Percentiles rank a stretch among this genome's conserved stretches.
These are phyloP conservation scores for Euplexia lucipara DNA, from an alignment of 2,888 invertebrate species.

Conservation along the genomic window DNA sequence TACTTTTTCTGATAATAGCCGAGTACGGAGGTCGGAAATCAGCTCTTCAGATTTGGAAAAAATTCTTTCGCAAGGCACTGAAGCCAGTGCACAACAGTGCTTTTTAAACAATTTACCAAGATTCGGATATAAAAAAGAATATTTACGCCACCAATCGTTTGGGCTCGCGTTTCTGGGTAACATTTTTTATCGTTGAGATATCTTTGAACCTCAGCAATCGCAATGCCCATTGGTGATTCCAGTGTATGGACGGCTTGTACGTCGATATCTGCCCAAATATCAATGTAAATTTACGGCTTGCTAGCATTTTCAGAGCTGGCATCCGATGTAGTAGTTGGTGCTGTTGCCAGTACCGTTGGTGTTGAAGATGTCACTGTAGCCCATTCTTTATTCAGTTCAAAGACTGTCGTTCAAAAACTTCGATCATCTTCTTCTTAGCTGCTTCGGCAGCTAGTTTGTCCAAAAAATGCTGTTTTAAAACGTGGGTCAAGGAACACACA, in stretches of 20 bases:
- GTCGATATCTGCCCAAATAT: slow-evolving; percentile 13
- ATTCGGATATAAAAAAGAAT: slow-evolving; percentile 6
- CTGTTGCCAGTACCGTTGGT: neutral
- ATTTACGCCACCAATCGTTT: slow-evolving; percentile 13
- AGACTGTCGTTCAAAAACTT: slow-evolving; percentile 10
- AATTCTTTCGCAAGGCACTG: slow-evolving; percentile 12
- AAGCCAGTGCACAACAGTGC: slow-evolving; percentile 7
- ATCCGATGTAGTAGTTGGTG: neutral
- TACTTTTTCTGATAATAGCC: slow-evolving; percentile 1
- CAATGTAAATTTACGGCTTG: slow-evolving; percentile 9
- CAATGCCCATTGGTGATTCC: neutral
- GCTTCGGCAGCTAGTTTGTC: slow-evolving; percentile 1
- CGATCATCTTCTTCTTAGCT: slow-evolving; percentile 6
- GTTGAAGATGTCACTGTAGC: slow-evolving; percentile 7
- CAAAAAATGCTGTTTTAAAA: slow-evolving; percentile 13
- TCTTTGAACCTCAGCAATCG: slow-evolving; percentile 14
- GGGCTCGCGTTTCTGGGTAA: slow-evolving; percentile 3
- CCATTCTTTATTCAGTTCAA: slow-evolving; percentile 13
- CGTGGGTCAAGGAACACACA: slow-evolving; percentile 17
- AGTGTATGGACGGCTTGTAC: slow-evolving; percentile 10
- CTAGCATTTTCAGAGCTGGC: slow-evolving; percentile 7
- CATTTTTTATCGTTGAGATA: slow-evolving; percentile 12
- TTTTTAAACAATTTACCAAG: slow-evolving; percentile 8
- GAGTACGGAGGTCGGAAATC: slow-evolving; percentile 7
- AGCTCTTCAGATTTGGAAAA: slow-evolving; percentile 3